Conservation (phyloP, 1,140 invertebrate species). For the Drosophila mayri region DNA sequence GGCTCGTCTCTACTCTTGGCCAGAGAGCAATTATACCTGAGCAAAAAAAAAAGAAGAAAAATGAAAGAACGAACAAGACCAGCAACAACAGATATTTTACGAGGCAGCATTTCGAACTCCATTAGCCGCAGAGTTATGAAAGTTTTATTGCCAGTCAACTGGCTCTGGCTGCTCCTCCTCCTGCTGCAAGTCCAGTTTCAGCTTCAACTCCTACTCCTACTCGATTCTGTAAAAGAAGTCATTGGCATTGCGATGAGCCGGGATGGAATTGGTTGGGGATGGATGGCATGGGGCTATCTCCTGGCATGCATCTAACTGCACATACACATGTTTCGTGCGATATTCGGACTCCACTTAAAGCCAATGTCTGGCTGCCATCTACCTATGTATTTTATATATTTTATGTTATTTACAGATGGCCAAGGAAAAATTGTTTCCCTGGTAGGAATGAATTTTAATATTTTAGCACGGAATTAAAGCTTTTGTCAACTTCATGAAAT, state of each 20-base stretch:
- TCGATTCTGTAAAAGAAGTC: conserved; percentile 54
- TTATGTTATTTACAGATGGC: conserved; percentile 44
- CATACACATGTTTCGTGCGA: conserved; percentile 29
- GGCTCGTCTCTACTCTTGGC: conserved; percentile 19
- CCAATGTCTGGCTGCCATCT: conserved; percentile 2
- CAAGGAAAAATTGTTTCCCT: background rate
- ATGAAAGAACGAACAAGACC: background rate
- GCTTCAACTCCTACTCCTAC: conserved; percentile 8
- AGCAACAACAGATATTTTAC: conserved; percentile 74
- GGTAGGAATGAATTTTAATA: conserved; percentile 32
- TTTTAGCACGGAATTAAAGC: conserved; percentile 30
- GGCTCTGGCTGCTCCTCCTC: conserved; percentile 27
- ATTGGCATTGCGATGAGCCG: conserved; percentile 63
- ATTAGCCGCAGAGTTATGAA: conserved; percentile 82
- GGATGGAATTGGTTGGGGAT: conserved; percentile 33
- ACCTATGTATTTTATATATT: conserved; percentile 45
- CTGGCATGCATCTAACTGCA: conserved; percentile 49
- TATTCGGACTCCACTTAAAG: conserved; percentile 59
- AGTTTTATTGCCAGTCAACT: conserved; percentile 81
- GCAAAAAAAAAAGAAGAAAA: background rate
- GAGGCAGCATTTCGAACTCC: conserved; percentile 81
- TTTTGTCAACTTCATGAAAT: conserved; percentile 9
- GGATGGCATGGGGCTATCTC: conserved; percentile 50
- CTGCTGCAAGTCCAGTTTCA: conserved; percentile 8
- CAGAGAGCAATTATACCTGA: conserved; percentile 69